phyloP scores from a whole-genome alignment of 2,797 vertebrate genomes.

The Pelodytes ibericus region DNA sequence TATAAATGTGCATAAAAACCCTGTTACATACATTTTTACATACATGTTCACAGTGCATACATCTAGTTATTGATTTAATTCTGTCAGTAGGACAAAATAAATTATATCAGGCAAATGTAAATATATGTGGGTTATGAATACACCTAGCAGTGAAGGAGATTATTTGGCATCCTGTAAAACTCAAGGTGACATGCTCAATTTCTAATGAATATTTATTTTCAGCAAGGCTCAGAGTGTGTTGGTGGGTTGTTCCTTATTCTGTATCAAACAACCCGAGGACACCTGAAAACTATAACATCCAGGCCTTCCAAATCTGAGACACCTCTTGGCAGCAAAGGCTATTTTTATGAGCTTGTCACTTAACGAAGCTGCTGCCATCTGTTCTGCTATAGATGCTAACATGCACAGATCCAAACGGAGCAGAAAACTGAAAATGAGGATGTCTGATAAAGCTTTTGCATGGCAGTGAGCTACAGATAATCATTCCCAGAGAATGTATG shows the following conservation, averaged over 20 bases:
- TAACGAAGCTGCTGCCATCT: conserved; percentile 44
- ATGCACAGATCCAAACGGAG: conserved; percentile 10
- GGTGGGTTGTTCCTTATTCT: conserved; percentile 14
- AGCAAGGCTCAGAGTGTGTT: conserved; percentile 27
- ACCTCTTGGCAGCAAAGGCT: conserved; percentile 36
- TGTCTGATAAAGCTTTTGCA: conserved; percentile 8
- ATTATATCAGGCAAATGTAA: conserved; percentile 52
- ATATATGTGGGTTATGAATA: conserved; percentile 45
- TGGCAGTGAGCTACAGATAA: background rate
- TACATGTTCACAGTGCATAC: background rate
- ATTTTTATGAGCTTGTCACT: conserved; percentile 45
- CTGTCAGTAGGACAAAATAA: conserved; percentile 43
- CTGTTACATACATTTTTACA: background rate
- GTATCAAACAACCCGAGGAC: conserved; percentile 18
- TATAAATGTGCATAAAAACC: background rate
- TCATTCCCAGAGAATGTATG: background rate
- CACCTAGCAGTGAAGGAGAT: conserved; percentile 45
- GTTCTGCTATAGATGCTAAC: conserved; percentile 43
- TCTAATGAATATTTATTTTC: conserved; percentile 46
- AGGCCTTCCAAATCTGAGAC: conserved; percentile 28
- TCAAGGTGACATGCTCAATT: conserved; percentile 41
- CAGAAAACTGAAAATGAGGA: conserved; percentile 6
- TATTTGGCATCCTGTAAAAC: conserved; percentile 48
- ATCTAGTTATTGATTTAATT: conserved; percentile 50
- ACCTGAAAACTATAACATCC: conserved; percentile 18